Base-by-base conservation (phyloP, 2,888 invertebrate species). In the Chaetogeoica ovagalla region DNA sequence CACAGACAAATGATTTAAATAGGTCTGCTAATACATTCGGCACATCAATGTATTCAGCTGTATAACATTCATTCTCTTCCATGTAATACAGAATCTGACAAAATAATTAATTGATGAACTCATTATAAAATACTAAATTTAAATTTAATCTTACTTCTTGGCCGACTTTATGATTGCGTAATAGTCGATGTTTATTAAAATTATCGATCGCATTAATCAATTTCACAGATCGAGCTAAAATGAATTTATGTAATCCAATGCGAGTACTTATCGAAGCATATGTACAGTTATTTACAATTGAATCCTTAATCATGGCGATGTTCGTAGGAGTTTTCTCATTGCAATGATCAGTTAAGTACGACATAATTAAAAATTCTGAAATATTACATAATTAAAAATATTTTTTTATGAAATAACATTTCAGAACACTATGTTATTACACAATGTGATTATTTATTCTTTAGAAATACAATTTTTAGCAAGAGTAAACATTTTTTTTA, bases 261-360 rank as follows among this genome's bases (percentile, higher is more conserved):
- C 94, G 91, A 19, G 97, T 95, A 11, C 94, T 91, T 74, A 97
- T 89, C 37, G 94, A 93, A 0, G 96, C 97, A 85, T 99, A 95
- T 0, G 97, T 98, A 82, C 94, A 91, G 85, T 99, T 99, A 86
- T 98, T 98, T 3, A 99, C 98, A 4, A 99, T 88, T 0, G 98
- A 95, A 0, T 97, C 97, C 57, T 98, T 89, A 82, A 98, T 86
- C 87, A 98, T 98, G 0, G 98, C 98, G 81, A 99, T 87, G 21
- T 94, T 91, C 0, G 96, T 96, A 81, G 7, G 43, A 43, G 89
- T 90, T 85, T 94, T 88, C 59, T 87, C 85, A 0, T 87, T 87
- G 82, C 90, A 91, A 82, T 90, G 90, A 86, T 97, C 95, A 85
- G 90, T 98, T 75, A 99, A 92, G 85, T 95, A 91, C 15, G 93